Conservation (phyloP, 2,797 vertebrate genomes). For the Lophius americanus region DNA sequence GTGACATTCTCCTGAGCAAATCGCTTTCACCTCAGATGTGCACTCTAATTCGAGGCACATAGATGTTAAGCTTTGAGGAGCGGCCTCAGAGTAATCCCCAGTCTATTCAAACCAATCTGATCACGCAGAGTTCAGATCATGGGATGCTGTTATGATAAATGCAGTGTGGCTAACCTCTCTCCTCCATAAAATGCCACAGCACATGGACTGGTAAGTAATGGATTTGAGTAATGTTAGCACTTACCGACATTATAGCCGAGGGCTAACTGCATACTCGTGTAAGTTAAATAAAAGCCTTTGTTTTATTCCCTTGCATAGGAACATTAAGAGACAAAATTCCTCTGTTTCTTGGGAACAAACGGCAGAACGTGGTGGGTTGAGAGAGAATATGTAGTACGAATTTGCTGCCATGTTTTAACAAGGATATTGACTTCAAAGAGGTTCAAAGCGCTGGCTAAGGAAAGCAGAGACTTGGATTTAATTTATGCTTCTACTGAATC, state of each 20-base stretch:
- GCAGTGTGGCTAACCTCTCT: slow-evolving; percentile 84
- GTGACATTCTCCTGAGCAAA: slow-evolving; percentile 85
- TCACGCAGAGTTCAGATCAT: slow-evolving; percentile 85
- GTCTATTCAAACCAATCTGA: slow-evolving; percentile 86
- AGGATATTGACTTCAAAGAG: slow-evolving; percentile 55
- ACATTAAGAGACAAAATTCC: slow-evolving; percentile 37
- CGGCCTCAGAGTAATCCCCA: slow-evolving; percentile 82
- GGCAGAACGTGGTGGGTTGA: slow-evolving; percentile 7
- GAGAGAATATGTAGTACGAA: slow-evolving; percentile 34
- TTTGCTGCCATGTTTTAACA: slow-evolving; percentile 53
- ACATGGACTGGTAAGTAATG: slow-evolving; percentile 80
- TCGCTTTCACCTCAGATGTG: slow-evolving; percentile 81
- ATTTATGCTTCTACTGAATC: no score
- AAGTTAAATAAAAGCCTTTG: slow-evolving; percentile 75
- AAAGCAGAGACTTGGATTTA: slow-evolving; percentile 32
- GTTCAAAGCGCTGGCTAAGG: slow-evolving; percentile 49
- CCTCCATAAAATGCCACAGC: slow-evolving; percentile 85
- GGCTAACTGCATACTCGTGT: slow-evolving; percentile 71
- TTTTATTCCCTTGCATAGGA: slow-evolving; percentile 61
- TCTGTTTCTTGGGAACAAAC: slow-evolving; percentile 36
- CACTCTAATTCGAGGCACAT: slow-evolving; percentile 79
- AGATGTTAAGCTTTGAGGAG: slow-evolving; percentile 80
- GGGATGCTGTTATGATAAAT: slow-evolving; percentile 84
- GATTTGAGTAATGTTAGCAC: slow-evolving; percentile 87
- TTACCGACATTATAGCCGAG: slow-evolving; percentile 82